Evolutionary conservation across 2,113 vertebrate genomes (phyloP).

Genomic region (Chaetops frenatus): DNA sequence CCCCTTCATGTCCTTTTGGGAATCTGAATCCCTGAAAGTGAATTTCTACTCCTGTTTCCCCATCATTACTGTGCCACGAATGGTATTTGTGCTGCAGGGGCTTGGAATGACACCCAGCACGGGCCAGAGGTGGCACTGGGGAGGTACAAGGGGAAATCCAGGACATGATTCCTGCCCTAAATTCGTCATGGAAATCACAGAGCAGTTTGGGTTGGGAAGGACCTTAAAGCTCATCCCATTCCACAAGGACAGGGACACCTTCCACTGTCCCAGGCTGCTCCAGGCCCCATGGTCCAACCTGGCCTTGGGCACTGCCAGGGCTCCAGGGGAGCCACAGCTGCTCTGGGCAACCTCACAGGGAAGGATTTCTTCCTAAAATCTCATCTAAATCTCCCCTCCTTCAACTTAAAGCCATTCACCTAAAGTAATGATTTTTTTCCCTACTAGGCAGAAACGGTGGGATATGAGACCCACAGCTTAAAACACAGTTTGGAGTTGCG

Average conservation of each 20-base stretch:
- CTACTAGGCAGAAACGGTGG: not conserved
- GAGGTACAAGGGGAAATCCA: not conserved
- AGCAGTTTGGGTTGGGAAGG: not conserved
- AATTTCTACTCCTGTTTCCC: not conserved
- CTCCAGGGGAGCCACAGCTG: not conserved
- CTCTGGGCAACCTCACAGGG: not conserved
- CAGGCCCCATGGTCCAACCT: fast-evolving
- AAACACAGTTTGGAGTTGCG: not conserved
- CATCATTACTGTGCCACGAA: not conserved
- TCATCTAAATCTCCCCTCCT: not conserved
- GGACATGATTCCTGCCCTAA: not conserved
- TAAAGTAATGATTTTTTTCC: not conserved
- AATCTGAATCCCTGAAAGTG: not conserved
- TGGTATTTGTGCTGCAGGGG: not conserved
- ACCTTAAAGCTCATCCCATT: not conserved
- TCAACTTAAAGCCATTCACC: not conserved
- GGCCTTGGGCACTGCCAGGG: not conserved
- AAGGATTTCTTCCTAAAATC: not conserved
- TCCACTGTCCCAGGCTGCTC: fast-evolving
- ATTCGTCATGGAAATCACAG: not conserved
- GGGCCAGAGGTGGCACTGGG: not conserved
- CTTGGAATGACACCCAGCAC: not conserved
- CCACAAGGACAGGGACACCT: not conserved
- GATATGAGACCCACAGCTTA: fast-evolving
- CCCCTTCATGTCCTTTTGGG: fast-evolving